These are phyloP conservation scores for Passer montanus DNA, from an alignment of 2,113 vertebrate species.

Conservation along the genomic window DNA sequence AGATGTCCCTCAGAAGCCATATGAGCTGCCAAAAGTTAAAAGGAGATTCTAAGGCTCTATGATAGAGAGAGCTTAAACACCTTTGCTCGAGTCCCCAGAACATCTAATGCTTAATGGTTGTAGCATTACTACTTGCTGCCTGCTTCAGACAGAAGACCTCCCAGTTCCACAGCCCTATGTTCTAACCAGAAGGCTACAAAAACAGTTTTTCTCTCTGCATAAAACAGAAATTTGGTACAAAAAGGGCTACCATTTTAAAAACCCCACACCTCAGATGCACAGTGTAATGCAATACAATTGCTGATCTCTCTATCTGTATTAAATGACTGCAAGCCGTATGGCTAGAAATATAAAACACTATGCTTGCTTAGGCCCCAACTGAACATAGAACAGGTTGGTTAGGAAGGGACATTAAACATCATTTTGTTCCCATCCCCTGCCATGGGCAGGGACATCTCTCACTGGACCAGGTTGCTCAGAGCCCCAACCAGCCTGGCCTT, in stretches of 20 bases:
- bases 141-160: not conserved
- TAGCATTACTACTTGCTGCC: not conserved
- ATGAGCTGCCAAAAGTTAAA: not conserved
- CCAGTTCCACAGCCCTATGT: not conserved
- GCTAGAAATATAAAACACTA: rapidly evolving
- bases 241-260: not conserved
- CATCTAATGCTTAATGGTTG: not conserved
- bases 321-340: rapidly evolving
- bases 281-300: rapidly evolving
- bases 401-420: no score
- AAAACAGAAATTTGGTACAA: not conserved
- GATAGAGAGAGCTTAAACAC: not conserved
- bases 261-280: no score
- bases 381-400: not conserved
- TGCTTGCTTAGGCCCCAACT: not conserved
- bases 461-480: not conserved
- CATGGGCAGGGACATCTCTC: not conserved
- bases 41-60: not conserved
- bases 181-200: not conserved
- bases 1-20: not conserved
- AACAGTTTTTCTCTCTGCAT: not conserved
- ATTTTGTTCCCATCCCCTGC: not conserved
- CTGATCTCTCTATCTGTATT: not conserved
- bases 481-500: not conserved
- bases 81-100: not conserved